These are phyloP conservation scores for Drosophila affinis DNA, from an alignment of 2,888 invertebrate species.

Conservation along the genomic window DNA sequence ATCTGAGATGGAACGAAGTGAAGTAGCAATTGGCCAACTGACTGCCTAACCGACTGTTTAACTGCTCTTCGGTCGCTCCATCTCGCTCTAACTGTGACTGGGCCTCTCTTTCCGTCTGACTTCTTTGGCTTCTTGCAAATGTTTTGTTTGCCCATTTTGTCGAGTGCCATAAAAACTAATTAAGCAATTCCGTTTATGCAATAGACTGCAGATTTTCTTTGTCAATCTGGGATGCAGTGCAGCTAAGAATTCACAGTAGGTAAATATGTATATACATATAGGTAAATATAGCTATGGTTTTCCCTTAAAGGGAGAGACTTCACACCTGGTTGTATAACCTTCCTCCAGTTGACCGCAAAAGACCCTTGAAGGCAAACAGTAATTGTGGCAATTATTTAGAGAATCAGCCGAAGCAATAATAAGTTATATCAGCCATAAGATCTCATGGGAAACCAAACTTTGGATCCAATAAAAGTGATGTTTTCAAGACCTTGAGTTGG, in stretches of 20 bases:
- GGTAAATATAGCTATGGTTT: too few relatives aligned
- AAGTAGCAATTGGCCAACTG: conserved; percentile 1
- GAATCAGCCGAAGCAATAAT: conserved; percentile 10
- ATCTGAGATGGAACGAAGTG: conserved; percentile 6
- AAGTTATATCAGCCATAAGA: not conserved
- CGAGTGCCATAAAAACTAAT: conserved; percentile 51
- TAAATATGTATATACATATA: too few relatives aligned
- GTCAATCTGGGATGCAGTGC: conserved; percentile 13
- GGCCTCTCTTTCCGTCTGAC: conserved; percentile 31
- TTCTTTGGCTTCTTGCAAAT: conserved; percentile 23
- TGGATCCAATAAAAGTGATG: not conserved
- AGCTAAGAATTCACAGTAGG: not conserved
- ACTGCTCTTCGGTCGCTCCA: conserved; percentile 4
- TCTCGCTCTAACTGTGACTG: not conserved
- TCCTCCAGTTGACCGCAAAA: conserved; percentile 33
- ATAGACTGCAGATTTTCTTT: conserved; percentile 41
- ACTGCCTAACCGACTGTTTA: conserved; percentile 37
- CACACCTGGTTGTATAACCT: not conserved
- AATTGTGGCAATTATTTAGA: conserved; percentile 5
- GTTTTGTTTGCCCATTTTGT: conserved; percentile 43
- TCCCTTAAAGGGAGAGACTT: conserved; percentile 4
- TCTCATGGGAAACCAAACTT: not conserved
- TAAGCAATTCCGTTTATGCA: conserved; percentile 61
- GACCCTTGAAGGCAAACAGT: conserved; percentile 32
- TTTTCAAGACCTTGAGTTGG: conserved; percentile 13